phyloP scores from a whole-genome alignment of 2,888 invertebrate genomes.

The Liopterus haemorrhoidalis region DNA sequence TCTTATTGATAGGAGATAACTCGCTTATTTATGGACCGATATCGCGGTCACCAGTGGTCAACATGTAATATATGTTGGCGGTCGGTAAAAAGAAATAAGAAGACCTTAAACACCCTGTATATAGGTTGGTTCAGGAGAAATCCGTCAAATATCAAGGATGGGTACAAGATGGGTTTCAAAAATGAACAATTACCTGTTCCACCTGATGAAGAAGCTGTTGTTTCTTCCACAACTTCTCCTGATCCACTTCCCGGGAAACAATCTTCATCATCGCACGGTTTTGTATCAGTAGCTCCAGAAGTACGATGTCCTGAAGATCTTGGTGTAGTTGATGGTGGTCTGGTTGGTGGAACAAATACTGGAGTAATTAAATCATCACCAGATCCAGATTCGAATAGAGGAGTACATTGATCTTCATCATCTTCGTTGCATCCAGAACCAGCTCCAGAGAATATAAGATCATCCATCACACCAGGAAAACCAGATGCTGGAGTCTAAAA shows the following conservation, averaged over 20 bases:
- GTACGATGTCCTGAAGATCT: constrained; percentile 26
- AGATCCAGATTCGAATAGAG: constrained; percentile 68
- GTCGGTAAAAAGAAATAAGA: too few species aligned
- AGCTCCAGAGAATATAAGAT: constrained; percentile 86
- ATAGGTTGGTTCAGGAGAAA: too few species aligned
- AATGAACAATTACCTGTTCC: constrained; percentile 45
- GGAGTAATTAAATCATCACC: constrained; percentile 91
- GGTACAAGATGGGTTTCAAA: too few species aligned
- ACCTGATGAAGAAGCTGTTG: constrained; percentile 50
- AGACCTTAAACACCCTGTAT: too few species aligned
- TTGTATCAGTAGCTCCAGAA: constrained; percentile 31
- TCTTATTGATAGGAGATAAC: too few species aligned
- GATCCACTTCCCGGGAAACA: constrained; percentile 77
- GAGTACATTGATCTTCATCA: constrained; percentile 83
- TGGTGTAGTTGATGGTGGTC: constrained; percentile 58
- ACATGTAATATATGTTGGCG: too few species aligned
- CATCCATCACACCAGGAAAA: constrained; percentile 73
- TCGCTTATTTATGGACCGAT: too few species aligned
- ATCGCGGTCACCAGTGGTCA: too few species aligned
- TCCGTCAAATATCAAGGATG: too few species aligned
- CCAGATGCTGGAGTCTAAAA: constrained; percentile 77
- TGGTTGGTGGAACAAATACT: constrained; percentile 78
- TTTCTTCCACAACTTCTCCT: constrained; percentile 65
- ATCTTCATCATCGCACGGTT: constrained; percentile 71
- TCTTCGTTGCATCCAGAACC: constrained; percentile 87